phyloP scores from a whole-genome alignment of 2,888 invertebrate species.

The Meteorus cinctellus region DNA sequence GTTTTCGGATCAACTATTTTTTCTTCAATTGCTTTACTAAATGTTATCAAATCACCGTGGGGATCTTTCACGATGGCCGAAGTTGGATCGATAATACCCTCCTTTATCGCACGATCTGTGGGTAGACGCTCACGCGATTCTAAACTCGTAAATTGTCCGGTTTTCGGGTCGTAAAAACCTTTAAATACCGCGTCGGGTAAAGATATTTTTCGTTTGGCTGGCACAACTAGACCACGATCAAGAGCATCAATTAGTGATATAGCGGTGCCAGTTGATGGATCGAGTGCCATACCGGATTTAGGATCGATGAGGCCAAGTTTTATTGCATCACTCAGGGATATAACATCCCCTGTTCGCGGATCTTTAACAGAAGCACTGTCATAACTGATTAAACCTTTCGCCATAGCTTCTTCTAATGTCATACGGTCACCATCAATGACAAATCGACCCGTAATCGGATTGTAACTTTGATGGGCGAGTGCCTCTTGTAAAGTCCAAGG shows the following conservation, averaged over 20 bases:
- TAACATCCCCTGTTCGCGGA: slow-evolving; percentile 85
- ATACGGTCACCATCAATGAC: slow-evolving; percentile 81
- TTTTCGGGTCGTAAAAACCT: slow-evolving; percentile 90
- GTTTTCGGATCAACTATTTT: slow-evolving; percentile 85
- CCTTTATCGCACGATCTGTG: slow-evolving; percentile 88
- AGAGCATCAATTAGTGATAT: slow-evolving; percentile 88
- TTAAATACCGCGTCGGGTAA: slow-evolving; percentile 92
- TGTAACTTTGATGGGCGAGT: slow-evolving; percentile 86
- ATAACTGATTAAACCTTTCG: slow-evolving; percentile 83
- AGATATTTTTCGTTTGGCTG: slow-evolving; percentile 87
- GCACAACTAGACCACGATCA: slow-evolving; percentile 86
- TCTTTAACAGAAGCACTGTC: slow-evolving; percentile 86
- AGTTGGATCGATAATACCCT: slow-evolving; percentile 88
- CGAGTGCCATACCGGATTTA: slow-evolving; percentile 84
- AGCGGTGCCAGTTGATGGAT: slow-evolving; percentile 83
- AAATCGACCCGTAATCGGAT: slow-evolving; percentile 83
- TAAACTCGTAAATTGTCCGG: slow-evolving; percentile 88
- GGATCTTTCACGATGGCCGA: slow-evolving; percentile 87
- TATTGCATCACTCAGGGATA: slow-evolving; percentile 87
- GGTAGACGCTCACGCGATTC: slow-evolving; percentile 86
- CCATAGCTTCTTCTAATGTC: slow-evolving; percentile 84
- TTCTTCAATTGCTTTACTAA: slow-evolving; percentile 86
- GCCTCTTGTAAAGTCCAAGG: slow-evolving; percentile 90
- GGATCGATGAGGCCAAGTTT: slow-evolving; percentile 85
- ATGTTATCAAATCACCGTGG: slow-evolving; percentile 84